These are phyloP conservation scores for Anoncus sp. DNA, from an alignment of 2,888 invertebrate species.

Conservation along the genomic window DNA sequence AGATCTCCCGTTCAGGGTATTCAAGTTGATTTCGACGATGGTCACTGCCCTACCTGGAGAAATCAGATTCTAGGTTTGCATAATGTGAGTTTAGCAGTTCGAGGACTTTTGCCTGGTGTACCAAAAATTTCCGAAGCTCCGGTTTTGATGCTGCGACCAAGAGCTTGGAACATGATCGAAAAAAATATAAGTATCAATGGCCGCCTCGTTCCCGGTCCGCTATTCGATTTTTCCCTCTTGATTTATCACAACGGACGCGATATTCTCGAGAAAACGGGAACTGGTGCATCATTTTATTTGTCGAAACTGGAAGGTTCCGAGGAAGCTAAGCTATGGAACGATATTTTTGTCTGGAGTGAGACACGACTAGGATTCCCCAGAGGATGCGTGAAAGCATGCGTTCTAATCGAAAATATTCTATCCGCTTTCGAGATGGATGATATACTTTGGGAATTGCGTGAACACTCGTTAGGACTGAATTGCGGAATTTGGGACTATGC, in stretches of 20 bases:
- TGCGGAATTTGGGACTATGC: constrained; percentile 92
- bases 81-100: constrained; percentile 86
- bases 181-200: constrained; percentile 87
- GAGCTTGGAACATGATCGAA: constrained; percentile 91
- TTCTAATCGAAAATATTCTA: constrained; percentile 89
- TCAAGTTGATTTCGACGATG: constrained; percentile 89
- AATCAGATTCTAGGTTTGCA: constrained; percentile 87
- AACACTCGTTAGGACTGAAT: constrained; percentile 89
- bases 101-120: constrained; percentile 84
- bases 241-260: constrained; percentile 87
- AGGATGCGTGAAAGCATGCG: constrained; percentile 89
- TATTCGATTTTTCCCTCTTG: constrained; percentile 89
- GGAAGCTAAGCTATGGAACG: constrained; percentile 89
- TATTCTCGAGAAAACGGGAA: constrained; percentile 84
- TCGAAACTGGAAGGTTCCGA: constrained; percentile 88
- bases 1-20: constrained; percentile 86
- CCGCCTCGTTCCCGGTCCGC: constrained; percentile 86
- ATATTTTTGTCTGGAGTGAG: constrained; percentile 88
- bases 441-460: constrained; percentile 87
- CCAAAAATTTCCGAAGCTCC: constrained; percentile 85
- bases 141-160: constrained; percentile 87
- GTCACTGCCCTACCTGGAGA: constrained; percentile 89
- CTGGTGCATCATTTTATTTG: constrained; percentile 89
- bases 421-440: constrained; percentile 89
- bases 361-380: constrained; percentile 84